Evolutionary conservation across 2,888 invertebrate genomes (phyloP).

Genomic region (Ectropis crepuscularia): DNA sequence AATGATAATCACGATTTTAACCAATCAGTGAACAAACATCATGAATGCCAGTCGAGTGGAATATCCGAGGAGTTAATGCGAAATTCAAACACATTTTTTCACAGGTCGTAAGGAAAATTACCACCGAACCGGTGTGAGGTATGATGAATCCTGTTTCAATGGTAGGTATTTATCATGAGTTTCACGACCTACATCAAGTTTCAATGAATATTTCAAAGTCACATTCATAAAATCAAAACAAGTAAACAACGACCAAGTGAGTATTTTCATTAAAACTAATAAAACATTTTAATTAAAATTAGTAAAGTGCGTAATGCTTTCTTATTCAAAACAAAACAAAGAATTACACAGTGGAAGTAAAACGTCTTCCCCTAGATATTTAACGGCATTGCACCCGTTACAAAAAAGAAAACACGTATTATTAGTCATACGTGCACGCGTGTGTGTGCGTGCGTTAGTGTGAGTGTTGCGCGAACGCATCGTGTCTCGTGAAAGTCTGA

Average conservation of each 20-base stretch:
- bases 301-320: too few relatives aligned
- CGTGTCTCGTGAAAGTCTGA: slow-evolving; percentile 56
- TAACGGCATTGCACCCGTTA: slow-evolving; percentile 42
- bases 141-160: slow-evolving; percentile 4
- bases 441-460: slow-evolving; percentile 28
- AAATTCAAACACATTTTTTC: slow-evolving; percentile 2
- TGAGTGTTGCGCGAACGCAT: slow-evolving; percentile 47
- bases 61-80: neutral
- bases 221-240: slow-evolving; percentile 1
- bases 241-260: neutral
- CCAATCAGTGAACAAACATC: slow-evolving; percentile 1
- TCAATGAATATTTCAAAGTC: neutral
- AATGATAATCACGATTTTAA: neutral
- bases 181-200: slow-evolving; percentile 15
- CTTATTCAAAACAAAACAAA: neutral
- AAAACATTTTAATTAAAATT: neutral
- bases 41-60: slow-evolving; percentile 5
- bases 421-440: slow-evolving; percentile 36
- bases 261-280: neutral
- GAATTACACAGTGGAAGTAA: neutral
- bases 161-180: neutral
- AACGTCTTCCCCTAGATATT: slow-evolving; percentile 3
- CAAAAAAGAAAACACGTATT: slow-evolving; percentile 32
- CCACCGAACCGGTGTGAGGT: slow-evolving; percentile 6
- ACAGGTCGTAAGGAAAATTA: slow-evolving; percentile 9